Base-by-base conservation (phyloP, 2,888 invertebrate genomes). In the Willowsia nigromaculata region DNA sequence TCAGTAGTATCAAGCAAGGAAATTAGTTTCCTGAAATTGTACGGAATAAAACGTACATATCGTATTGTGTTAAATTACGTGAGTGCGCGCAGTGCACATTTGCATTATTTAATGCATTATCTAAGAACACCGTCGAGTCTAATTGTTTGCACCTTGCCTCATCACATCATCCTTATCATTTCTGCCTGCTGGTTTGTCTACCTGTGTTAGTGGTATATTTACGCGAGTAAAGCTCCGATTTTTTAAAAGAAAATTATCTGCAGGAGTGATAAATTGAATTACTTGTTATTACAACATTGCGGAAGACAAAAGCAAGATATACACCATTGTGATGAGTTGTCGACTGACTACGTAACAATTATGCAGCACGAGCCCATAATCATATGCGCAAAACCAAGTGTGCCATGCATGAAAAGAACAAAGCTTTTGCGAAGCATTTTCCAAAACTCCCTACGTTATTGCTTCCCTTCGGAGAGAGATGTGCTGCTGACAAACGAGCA, bases 201-300 rank as follows among this genome's bases (percentile, higher is more conserved):
- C 50, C 50, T 0, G 22, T 47, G 30, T 18, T n/a, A 13, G 33
- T 37, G 43, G 22, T 71, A 33, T 71, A 30, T 30, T 30, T 33
- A 65, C n/a, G 33, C 65, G 15, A 33, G 33, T 33, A 30, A 37
- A 71, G 25, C 56, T 76, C 76, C 74, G 85, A 76, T 76, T 74
- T 56, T 74, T 33, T 37, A 33, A 50, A 65, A 33, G 15, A 65
- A 65, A 33, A 65, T 33, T 33, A n/a, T 65, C 30, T 47, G 9
- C 40, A 15, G 74, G n/a, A n/a, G n/a, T 30, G 68, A 68, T 83
- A 83, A 65, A 83, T 68, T 83, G 50, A 83, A 83, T 83, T 68
- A 83, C 68, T 47, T 68, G 83, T 68, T 83, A 50, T 85, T 85
- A 33, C 85, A 56, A 85, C 85, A 85, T 85, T 33, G 76, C 74